phyloP scores from a whole-genome alignment of 2,888 invertebrate species.

The Diplazon laetatorius region DNA sequence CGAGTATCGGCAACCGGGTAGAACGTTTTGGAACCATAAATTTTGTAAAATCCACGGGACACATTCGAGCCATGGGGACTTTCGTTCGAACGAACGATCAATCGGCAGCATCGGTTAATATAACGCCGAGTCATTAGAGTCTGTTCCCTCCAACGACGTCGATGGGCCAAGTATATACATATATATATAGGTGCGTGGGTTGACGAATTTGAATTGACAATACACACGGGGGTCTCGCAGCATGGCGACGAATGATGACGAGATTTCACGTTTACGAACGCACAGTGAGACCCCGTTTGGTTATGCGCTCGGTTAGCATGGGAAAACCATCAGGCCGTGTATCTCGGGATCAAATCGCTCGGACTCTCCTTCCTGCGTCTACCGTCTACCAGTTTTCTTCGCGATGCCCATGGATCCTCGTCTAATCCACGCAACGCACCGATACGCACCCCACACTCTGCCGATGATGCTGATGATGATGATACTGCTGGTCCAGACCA shows the following conservation, averaged over 20 bases:
- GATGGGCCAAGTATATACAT: too few relatives aligned
- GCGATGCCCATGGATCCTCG: conserved; percentile 44
- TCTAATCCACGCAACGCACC: conserved; percentile 59
- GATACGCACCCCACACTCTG: conserved; percentile 3
- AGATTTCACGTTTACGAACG: background rate
- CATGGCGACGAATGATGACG: conserved; percentile 48
- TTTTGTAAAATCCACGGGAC: too few relatives aligned
- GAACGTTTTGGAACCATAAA: too few relatives aligned
- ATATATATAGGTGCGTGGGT: conserved; percentile 65
- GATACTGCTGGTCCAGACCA: conserved; percentile 59
- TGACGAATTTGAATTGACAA: conserved; percentile 73
- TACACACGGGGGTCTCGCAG: conserved; percentile 48
- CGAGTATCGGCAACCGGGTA: too few relatives aligned
- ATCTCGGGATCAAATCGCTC: conserved; percentile 72
- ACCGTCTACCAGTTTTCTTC: conserved; percentile 28
- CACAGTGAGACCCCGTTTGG: conserved; percentile 33
- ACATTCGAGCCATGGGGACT: too few relatives aligned
- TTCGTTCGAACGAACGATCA: conserved; percentile 33
- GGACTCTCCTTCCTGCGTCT: conserved; percentile 52
- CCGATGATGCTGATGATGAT: background rate
- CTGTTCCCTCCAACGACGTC: conserved; percentile 42
- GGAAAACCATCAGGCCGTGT: conserved; percentile 76
- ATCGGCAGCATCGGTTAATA: conserved; percentile 46
- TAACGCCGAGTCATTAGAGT: conserved; percentile 64
- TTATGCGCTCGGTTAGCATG: conserved; percentile 62